These are phyloP conservation scores for Tiliacea aurago DNA, from an alignment of 2,888 invertebrate genomes.

Conservation along the genomic window DNA sequence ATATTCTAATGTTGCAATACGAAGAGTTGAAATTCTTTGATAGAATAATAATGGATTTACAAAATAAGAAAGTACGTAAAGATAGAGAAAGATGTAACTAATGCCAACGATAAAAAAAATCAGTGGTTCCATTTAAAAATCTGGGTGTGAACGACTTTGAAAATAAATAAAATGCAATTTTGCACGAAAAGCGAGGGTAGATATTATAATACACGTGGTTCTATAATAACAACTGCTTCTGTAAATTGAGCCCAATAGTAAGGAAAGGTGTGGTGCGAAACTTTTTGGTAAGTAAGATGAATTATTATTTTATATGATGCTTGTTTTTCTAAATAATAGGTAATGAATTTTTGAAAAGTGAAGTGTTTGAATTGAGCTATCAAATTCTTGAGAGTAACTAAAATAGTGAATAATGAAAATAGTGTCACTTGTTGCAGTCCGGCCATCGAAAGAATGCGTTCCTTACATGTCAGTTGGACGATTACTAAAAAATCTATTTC, in stretches of 20 bases:
- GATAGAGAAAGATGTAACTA: too few relatives aligned
- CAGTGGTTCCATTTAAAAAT: background rate
- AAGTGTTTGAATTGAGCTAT: background rate
- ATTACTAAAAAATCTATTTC: too few relatives aligned
- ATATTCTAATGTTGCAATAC: background rate
- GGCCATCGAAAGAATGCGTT: too few relatives aligned
- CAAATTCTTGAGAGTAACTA: background rate
- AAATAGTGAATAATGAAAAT: too few relatives aligned
- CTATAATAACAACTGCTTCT: background rate
- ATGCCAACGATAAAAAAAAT: too few relatives aligned
- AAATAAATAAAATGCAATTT: background rate
- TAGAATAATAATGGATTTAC: background rate
- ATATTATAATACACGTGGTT: background rate
- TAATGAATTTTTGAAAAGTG: background rate
- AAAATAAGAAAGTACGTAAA: background rate
- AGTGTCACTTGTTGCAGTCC: background rate
- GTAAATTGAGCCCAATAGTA: background rate
- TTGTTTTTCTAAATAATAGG: background rate
- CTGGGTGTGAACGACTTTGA: background rate
- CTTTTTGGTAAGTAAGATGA: background rate
- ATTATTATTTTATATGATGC: background rate
- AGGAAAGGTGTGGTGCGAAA: background rate
- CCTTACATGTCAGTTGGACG: too few relatives aligned
- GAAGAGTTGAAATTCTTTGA: background rate
- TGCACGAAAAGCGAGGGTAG: constrained; percentile 5